Evolutionary conservation across 2,797 vertebrate genomes (phyloP), one percentile per base, ranked within the genome.

Genomic region (Hyperoplus lanceolatus): DNA sequence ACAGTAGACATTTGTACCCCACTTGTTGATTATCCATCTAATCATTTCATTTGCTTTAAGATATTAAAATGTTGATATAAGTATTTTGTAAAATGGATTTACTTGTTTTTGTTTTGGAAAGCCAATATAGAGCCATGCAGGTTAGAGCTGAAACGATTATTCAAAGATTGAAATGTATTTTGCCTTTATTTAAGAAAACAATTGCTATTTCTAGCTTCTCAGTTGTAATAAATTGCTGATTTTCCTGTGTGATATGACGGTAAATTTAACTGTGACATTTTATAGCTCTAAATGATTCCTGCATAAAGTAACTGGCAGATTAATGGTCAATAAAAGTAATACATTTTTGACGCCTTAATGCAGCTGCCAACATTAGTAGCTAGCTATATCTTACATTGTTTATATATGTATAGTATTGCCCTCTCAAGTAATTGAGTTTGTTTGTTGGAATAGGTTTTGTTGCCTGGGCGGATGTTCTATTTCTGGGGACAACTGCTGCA

Each of bases 11-110:
- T 76, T 76, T 76, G 18, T 66, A 53, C 48, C 16, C 49, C 43
- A 84, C 80, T 55, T 73, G 63, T 74, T 76, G 80, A 84, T 62
- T 1, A 10, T 11, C 29, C 45, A 41, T 78, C 8, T 65, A 8
- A 57, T 54, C 13, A 16, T 3, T n/a, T 0, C 0, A 48, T 51
- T 61, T 61, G 13, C 12, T 21, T 51, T 59, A 1, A 41, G 38
- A 70, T 66, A 36, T 65, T 10, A 54, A 5, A 12, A 6, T 42
- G 56, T 39, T 60, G 6, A 48, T 51, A 7, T 9, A 9, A 14
- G 42, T 14, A 43, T 63, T 4, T 7, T 58, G 16, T 56, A 14
- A 81, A 66, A 63, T 29, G 41, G 36, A 18, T 4, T 39, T 1
- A 15, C 5, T 6, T 58, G 16, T 61, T 70, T 61, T 70, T 3